Evolutionary conservation across 2,797 vertebrate genomes (phyloP).

Genomic region (Sebastes iracundus): DNA sequence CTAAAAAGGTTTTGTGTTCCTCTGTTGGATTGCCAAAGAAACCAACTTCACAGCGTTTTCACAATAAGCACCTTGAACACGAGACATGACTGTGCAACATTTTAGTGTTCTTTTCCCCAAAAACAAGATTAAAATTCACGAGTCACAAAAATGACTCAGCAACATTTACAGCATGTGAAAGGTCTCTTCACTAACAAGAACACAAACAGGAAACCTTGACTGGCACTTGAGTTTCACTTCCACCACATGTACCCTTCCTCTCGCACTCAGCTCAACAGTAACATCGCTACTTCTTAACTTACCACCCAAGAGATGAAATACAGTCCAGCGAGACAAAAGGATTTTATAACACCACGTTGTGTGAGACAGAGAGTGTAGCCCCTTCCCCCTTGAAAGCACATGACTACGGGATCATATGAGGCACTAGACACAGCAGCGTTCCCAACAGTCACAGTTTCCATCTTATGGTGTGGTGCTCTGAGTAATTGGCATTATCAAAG

Average conservation of each 20-base stretch:
- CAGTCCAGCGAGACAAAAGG: not conserved
- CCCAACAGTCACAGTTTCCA: conserved; percentile 22
- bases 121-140: not conserved
- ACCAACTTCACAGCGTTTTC: not conserved
- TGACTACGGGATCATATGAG: conserved; percentile 53
- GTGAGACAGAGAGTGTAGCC: not conserved
- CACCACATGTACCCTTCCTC: not conserved
- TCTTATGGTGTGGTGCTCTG: not conserved
- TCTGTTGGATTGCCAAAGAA: not conserved
- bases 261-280: not conserved
- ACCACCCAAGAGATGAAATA: not conserved
- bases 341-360: not conserved
- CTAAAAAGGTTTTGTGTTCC: not conserved
- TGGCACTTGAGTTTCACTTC: conserved; percentile 37
- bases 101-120: not conserved
- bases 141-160: conserved; percentile 42
- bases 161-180: conserved; percentile 25
- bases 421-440: conserved; percentile 10
- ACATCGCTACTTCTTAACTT: too few species aligned
- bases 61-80: not conserved
- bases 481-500: not conserved
- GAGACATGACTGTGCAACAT: conserved; percentile 20
- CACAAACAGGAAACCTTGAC: not conserved
- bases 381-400: conserved; percentile 8
- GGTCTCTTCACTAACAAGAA: not conserved